Base-by-base conservation (phyloP, 2,888 invertebrate species). In the Cancer borealis region DNA sequence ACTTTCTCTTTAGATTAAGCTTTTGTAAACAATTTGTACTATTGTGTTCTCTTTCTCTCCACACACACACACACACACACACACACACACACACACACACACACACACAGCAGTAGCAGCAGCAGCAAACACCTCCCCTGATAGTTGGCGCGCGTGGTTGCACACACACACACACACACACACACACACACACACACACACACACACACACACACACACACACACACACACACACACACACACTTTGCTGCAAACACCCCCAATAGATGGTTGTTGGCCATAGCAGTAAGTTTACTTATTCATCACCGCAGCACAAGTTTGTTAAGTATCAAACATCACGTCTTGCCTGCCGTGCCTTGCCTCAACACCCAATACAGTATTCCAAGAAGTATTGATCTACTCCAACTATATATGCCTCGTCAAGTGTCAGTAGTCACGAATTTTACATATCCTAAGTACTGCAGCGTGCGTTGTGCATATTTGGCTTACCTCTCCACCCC, bases 381-480 rank as follows among this genome's bases (percentile, higher is more conserved):
- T 79, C 79, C 30, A 26, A 79, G 79, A 79, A 79, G 79, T 79
- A 79, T 79, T 79, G 79, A 79, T 79, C 79, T 30, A 10, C 79
- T 30, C 79, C 30, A 79, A 79, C 79, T 79, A 79, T 79, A 79
- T 30, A 79, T 79, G 79, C 79, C 79, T 79, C 30, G 30, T 79
- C 79, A 30, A 79, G 79, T 79, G 26, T 79, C 79, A 30, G 79
- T 30, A 26, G 79, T 79, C 79, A 79, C 79, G 79, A 26, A 26
- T 79, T 79, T 79, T 30, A 79, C 66, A 66, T 21, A n/a, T 6
- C n/a, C 21, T 66, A 66, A 66, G 66, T 66, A 54, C 54, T 54
- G n/a, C n/a, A 66, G 66, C 66, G 66, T 66, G 66, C 66, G 17
- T n/a, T 21, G 66, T 66, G n/a, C n/a, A 66, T 66, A 66, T 66